phyloP scores from a whole-genome alignment of 2,888 invertebrate species.

The Cataglyphis altisquamis region DNA sequence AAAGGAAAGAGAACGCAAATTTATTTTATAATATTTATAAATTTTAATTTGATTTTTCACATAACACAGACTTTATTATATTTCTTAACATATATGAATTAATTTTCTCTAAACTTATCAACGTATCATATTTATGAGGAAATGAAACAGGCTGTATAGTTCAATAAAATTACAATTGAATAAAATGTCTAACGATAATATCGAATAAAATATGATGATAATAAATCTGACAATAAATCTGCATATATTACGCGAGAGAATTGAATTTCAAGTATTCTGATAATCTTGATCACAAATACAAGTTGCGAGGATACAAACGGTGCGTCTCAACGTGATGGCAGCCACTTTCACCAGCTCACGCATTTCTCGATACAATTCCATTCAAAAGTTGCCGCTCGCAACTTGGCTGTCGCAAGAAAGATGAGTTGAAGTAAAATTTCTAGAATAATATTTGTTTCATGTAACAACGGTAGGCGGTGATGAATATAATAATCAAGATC shows the following conservation, averaged over 20 bases:
- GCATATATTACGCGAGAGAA: background rate
- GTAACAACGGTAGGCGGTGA: background rate
- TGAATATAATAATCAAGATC: conserved; percentile 2
- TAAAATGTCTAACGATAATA: conserved; percentile 2
- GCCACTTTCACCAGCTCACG: conserved; percentile 31
- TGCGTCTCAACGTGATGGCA: background rate
- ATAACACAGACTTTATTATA: background rate
- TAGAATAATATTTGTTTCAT: conserved; percentile 9
- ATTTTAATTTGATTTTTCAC: background rate
- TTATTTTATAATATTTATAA: background rate
- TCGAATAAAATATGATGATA: conserved; percentile 3
- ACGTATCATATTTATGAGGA: background rate
- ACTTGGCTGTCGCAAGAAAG: conserved; percentile 3
- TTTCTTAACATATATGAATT: background rate
- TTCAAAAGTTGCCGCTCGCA: conserved; percentile 32
- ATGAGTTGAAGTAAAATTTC: conserved; percentile 14
- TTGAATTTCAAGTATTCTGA: background rate
- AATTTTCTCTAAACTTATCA: background rate
- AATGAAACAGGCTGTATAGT: background rate
- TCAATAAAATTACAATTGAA: conserved; percentile 12
- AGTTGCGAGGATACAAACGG: background rate
- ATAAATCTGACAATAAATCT: background rate
- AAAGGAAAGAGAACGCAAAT: background rate
- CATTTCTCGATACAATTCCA: conserved; percentile 16
- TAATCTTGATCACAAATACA: conserved; percentile 22